A percentile compares a stretch with the other conserved stretches of the same genome.
These are phyloP conservation scores for Heterohyrax brucei DNA, from an alignment of 2,797 vertebrate genomes.

Conservation along the genomic window DNA sequence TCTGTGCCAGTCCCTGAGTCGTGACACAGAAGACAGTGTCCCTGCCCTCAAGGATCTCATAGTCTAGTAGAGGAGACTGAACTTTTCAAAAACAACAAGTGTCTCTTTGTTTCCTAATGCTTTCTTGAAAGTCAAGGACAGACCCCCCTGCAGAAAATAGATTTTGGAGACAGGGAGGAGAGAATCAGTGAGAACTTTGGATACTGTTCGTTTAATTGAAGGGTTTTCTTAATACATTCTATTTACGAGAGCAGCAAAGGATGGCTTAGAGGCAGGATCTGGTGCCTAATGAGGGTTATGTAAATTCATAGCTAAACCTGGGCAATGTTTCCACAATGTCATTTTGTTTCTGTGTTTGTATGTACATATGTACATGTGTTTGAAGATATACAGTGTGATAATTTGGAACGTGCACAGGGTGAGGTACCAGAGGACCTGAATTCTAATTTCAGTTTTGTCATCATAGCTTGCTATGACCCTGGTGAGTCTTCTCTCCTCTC, in stretches of 20 bases:
- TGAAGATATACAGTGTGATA: not conserved
- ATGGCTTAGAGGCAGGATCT: not conserved
- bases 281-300: not conserved
- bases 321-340: conserved; percentile 6
- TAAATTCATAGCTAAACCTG: conserved; percentile 7
- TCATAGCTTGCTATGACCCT: not conserved
- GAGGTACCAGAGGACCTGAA: not conserved
- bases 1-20: not conserved
- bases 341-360: not conserved
- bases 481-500: not conserved
- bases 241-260: not conserved
- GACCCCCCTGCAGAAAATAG: conserved; percentile 74
- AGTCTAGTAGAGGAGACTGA: conserved; percentile 28
- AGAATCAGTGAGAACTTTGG: conserved; percentile 30
- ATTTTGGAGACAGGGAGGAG: conserved; percentile 59
- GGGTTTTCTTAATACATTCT: conserved; percentile 68
- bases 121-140: conserved; percentile 80
- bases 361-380: not conserved
- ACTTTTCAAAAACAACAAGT: conserved; percentile 73
- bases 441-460: not conserved
- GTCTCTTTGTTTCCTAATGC: conserved; percentile 67
- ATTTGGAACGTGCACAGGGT: not conserved
- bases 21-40: not conserved
- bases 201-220: conserved; percentile 32
- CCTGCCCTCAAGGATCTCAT: conserved; percentile 66